These are phyloP conservation scores for Prosapia bicincta DNA, from an alignment of 2,888 invertebrate genomes.

Conservation along the genomic window DNA sequence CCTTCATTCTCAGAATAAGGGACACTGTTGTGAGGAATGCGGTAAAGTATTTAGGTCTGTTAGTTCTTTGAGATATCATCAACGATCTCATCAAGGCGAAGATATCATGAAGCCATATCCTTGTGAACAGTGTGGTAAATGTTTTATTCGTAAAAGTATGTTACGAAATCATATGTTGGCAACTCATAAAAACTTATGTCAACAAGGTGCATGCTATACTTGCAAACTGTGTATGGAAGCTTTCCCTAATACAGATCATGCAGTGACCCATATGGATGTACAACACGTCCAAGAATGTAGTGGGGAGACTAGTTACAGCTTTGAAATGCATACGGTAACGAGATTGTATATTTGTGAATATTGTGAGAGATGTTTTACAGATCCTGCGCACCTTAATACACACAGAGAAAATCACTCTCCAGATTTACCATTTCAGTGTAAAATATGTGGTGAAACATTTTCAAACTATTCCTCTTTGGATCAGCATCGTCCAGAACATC, in stretches of 20 bases:
- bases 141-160: constrained; percentile 41
- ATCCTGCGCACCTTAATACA: constrained; percentile 36
- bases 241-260: constrained; percentile 38
- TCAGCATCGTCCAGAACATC: constrained; percentile 23
- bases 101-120: constrained; percentile 34
- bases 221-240: constrained; percentile 40
- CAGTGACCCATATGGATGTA: constrained; percentile 37
- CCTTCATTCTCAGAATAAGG: constrained; percentile 30
- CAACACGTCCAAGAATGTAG: constrained; percentile 33
- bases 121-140: constrained; percentile 41
- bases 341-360: constrained; percentile 40
- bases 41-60: constrained; percentile 35
- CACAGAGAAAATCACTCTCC: constrained; percentile 37
- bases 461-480: constrained; percentile 25
- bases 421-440: constrained; percentile 34
- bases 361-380: constrained; percentile 40
- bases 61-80: constrained; percentile 34
- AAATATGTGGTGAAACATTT: constrained; percentile 33
- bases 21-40: constrained; percentile 37
- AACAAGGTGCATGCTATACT: constrained; percentile 37
- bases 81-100: constrained; percentile 33
- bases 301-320: constrained; percentile 35
- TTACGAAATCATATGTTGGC: constrained; percentile 41
- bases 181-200: constrained; percentile 35
- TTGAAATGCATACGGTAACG: constrained; percentile 37